Evolutionary conservation across 1,140 invertebrate genomes (phyloP), one percentile per base, ranked within the genome.

Genomic region (Tetragonula clypearis): DNA sequence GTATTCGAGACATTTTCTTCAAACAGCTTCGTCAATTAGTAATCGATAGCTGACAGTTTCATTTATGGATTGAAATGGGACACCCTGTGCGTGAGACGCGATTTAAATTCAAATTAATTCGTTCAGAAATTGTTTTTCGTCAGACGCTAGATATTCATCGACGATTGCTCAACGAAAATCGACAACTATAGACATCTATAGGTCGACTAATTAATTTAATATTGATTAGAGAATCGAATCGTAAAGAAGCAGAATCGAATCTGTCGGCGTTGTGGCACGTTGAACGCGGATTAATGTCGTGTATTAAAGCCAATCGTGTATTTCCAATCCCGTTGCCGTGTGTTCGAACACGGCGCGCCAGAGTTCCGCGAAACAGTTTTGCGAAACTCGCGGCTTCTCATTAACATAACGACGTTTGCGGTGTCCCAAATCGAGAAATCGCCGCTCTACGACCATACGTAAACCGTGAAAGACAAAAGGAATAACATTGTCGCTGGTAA

Each of bases 341-440:
- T 30, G 30, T 30, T 30, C 30, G 30, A 30, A 62, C 30, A 62
- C 58, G 21, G 75, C 75, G 6, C 30, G 74, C 49, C 49, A 41
- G 21, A 62, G 75, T 77, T 77, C 75, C 58, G 75, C 75, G 75
- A 77, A 35, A 77, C 12, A 11, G 75, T 62, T 77, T 77, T 77
- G 75, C 75, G 75, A 77, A 77, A 77, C 75, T 62, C 58, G 2
- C 30, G n/a, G 23, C 35, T 23, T 77, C 75, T 77, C 75, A 49
- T 77, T 77, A 77, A 62, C 58, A 77, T 77, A 77, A 77, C 41
- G 58, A 77, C 75, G n/a, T 62, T 77, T 62, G 35, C 30, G 17
- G 26, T 19, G 75, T 49, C 58, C 58, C 21, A 62, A 77, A 77
- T 77, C 75, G 75, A 77, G 56, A 77, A 77, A 49, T 62, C 75